phyloP scores from a whole-genome alignment of 2,888 invertebrate species.

The Pollenia angustigena region DNA sequence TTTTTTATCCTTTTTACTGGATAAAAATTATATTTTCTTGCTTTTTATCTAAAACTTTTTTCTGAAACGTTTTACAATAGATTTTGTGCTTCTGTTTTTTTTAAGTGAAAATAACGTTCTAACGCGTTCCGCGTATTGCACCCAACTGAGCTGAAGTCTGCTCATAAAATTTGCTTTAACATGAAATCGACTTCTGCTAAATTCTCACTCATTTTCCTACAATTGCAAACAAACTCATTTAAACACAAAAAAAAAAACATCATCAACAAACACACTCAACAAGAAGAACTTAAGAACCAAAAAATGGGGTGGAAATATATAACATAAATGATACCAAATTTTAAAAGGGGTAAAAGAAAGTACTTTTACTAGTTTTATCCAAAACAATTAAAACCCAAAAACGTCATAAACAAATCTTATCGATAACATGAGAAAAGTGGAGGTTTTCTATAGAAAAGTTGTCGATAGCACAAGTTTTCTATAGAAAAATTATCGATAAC shows the following conservation, averaged over 20 bases:
- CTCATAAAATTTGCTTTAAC: conserved; percentile 65
- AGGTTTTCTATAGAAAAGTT: not conserved
- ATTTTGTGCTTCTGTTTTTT: conserved; percentile 38
- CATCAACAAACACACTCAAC: not conserved
- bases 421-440: not conserved
- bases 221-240: conserved; percentile 28
- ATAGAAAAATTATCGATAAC: not conserved
- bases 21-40: conserved; percentile 9
- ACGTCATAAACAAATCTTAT: no score
- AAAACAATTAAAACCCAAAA: not conserved
- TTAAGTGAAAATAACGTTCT: conserved; percentile 67
- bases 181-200: conserved; percentile 43
- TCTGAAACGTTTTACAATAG: conserved; percentile 44
- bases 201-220: conserved; percentile 61
- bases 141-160: conserved; percentile 73
- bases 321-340: not conserved
- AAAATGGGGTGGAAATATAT: conserved; percentile 36
- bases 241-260: not conserved
- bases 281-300: not conserved
- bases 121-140: conserved; percentile 74
- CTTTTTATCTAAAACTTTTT: conserved; percentile 39
- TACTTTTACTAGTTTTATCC: not conserved
- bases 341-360: not conserved
- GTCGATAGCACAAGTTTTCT: not conserved
- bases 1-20: conserved; percentile 24